These are phyloP conservation scores for Xiphydria camelus DNA, from an alignment of 2,888 invertebrate genomes.

Conservation along the genomic window DNA sequence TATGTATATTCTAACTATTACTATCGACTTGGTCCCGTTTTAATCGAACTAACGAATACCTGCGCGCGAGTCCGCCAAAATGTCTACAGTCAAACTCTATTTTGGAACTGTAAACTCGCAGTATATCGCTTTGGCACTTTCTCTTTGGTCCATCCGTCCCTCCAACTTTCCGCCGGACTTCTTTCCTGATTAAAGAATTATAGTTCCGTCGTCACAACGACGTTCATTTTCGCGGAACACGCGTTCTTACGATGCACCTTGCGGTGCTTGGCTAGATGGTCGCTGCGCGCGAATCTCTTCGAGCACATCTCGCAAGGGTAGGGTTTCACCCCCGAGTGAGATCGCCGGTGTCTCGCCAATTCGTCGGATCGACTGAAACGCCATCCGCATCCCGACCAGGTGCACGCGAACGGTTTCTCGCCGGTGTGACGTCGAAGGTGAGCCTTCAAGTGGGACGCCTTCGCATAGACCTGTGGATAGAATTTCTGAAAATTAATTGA, in stretches of 20 bases:
- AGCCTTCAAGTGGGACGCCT: conserved; percentile 87
- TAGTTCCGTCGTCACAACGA: too few species aligned
- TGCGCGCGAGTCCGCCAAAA: too few species aligned
- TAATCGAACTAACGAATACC: too few species aligned
- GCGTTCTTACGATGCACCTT: conserved; percentile 75
- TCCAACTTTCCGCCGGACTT: too few species aligned
- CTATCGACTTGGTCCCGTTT: too few species aligned
- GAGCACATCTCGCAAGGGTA: conserved; percentile 87
- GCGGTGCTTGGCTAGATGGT: conserved; percentile 91
- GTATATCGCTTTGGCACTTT: not conserved
- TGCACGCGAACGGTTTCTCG: conserved; percentile 75
- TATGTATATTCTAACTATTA: too few species aligned
- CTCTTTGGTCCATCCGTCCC: not conserved
- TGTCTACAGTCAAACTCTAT: conserved; percentile 9
- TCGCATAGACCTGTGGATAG: conserved; percentile 77
- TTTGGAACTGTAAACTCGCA: conserved; percentile 6
- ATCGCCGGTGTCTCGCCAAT: conserved; percentile 86
- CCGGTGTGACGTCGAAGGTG: conserved; percentile 85
- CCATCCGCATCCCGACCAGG: conserved; percentile 85
- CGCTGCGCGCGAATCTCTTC: conserved; percentile 89
- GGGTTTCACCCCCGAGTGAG: conserved; percentile 95
- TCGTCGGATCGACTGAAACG: conserved; percentile 94
- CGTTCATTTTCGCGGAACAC: conserved; percentile 41
- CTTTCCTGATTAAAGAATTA: too few species aligned
- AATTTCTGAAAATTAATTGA: too few species aligned